Conservation (phyloP, 2,113 vertebrate genomes). For the Eidolon helvum region DNA sequence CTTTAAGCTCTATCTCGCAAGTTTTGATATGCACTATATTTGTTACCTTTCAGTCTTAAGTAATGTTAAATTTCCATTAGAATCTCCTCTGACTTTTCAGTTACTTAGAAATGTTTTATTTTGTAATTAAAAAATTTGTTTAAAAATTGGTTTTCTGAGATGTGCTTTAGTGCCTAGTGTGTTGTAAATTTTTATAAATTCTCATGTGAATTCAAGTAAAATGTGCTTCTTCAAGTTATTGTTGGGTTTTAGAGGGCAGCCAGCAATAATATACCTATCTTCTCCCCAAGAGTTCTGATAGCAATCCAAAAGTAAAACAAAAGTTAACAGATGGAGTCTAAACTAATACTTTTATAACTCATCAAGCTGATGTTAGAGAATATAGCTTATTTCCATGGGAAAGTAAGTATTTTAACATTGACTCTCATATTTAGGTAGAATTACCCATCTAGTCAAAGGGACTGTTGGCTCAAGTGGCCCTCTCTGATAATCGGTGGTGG, state of each 20-base stretch:
- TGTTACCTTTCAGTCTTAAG: neutral
- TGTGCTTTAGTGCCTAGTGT: neutral
- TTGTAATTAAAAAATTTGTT: neutral
- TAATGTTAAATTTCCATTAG: neutral
- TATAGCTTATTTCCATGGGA: neutral
- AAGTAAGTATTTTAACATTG: neutral
- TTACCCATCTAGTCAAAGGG: neutral
- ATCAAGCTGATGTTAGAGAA: neutral
- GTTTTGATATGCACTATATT: neutral
- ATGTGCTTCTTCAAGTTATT: neutral
- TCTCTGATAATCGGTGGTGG: neutral
- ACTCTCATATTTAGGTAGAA: neutral
- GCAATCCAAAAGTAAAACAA: neutral
- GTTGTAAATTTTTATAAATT: neutral
- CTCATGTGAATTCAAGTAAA: neutral
- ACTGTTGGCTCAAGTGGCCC: neutral
- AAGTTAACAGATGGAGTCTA: neutral
- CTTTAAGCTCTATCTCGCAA: neutral
- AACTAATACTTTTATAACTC: neutral
- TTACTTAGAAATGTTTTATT: constrained; percentile 12
- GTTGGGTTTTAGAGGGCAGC: neutral
- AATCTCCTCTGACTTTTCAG: neutral
- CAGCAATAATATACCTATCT: neutral
- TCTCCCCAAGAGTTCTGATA: neutral
- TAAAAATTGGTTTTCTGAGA: neutral